Base-by-base conservation (phyloP, 92 coral and sea anemone genomes). In the Paramuricea clavata region DNA sequence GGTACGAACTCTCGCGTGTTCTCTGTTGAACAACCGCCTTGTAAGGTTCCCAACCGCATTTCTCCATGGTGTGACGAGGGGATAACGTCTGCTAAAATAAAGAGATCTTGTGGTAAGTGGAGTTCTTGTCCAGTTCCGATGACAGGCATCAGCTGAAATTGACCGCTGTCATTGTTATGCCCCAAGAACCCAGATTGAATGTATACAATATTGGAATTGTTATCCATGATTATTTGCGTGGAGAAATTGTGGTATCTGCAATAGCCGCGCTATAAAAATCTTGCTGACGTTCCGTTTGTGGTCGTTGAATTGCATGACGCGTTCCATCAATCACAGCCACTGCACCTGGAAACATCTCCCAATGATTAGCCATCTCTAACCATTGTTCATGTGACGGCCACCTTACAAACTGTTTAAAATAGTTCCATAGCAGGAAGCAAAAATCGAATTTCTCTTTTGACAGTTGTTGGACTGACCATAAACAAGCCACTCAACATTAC, bases 381-480 rank as follows among this genome's bases (percentile, higher is more conserved):
- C 93, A 90, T 52, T 90, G 79, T 19, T 19, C 77, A n/a, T 61
- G 68, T 47, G 61, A 80, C 44, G 87, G 93, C 90, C 90, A 81
- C 21, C 69, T 33, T 36, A 85, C 89, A 44, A 70, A 77, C 22
- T 71, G 42, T 26, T 67, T 50, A 72, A 85, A 90, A 80, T 34
- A 86, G 56, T 81, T 54, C 85, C 90, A 85, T 74, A 90, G 65
- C 81, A 90, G 89, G 86, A 35, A 90, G 81, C 44, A 86, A 83
- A 32, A 70, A 59, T 19, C 72, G 79, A 21, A 90, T 86, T 70
- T 76, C 49, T 30, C 91, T 82, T 57, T 50, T 64, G 17, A 87
- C 81, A 35, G 87, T 81, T 22, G 54, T n/a, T 30, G 82, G 87
- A 35, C 92, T 76, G 26, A 76, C 43, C 69, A 83, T 88, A 76